A percentile compares a stretch with the other conserved stretches of the same genome.
These are phyloP conservation scores for Globia sparganii DNA, from an alignment of 2,888 invertebrate genomes.

Conservation along the genomic window DNA sequence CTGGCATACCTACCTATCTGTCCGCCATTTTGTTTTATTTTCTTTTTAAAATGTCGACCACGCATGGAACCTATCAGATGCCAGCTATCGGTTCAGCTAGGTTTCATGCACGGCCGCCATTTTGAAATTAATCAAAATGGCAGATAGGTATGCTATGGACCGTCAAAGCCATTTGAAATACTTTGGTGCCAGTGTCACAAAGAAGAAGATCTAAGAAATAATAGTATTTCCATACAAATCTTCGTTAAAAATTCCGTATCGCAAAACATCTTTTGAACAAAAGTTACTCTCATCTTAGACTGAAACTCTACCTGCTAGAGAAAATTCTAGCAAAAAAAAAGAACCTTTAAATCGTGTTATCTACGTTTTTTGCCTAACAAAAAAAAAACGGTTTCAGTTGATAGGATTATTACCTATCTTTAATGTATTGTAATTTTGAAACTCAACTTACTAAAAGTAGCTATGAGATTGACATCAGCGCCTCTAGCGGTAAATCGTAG, in stretches of 20 bases:
- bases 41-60: too few relatives aligned
- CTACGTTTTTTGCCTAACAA: neutral
- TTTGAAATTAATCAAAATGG: too few relatives aligned
- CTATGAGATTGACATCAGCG: slow-evolving; percentile 23
- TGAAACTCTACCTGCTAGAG: neutral
- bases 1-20: too few relatives aligned
- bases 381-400: neutral
- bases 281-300: neutral
- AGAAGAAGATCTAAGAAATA: neutral
- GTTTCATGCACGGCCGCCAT: too few relatives aligned
- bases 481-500: neutral
- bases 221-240: neutral
- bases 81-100: too few relatives aligned
- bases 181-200: too few relatives aligned
- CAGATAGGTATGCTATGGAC: too few relatives aligned
- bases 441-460: slow-evolving; percentile 14
- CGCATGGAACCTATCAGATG: too few relatives aligned
- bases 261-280: neutral
- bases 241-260: too few relatives aligned
- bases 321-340: neutral
- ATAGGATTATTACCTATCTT: slow-evolving; percentile 41
- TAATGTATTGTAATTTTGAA: slow-evolving; percentile 44
- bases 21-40: too few relatives aligned
- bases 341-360: neutral
- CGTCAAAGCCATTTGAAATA: neutral